Conservation (phyloP, 2,113 vertebrate genomes). For the Cinclus mexicanus region DNA sequence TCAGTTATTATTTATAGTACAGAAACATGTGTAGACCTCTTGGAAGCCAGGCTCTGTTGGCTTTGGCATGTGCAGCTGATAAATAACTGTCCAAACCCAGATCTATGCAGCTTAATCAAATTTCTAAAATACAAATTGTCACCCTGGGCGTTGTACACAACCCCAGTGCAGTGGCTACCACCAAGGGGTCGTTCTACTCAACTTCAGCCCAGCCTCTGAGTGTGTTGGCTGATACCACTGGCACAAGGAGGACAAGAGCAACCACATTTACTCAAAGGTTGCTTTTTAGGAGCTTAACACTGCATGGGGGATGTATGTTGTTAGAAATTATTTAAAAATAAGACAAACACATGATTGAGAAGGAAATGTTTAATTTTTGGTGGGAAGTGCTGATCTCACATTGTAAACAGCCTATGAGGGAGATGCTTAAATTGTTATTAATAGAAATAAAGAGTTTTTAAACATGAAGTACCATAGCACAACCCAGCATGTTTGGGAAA, state of each 20-base stretch:
- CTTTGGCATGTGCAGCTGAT: neutral
- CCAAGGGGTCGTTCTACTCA: neutral
- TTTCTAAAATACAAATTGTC: neutral
- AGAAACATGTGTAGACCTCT: neutral
- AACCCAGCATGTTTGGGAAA: neutral
- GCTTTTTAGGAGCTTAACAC: accelerated
- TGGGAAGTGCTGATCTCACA: neutral
- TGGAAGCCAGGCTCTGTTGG: neutral
- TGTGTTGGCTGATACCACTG: neutral
- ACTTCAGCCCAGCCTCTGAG: neutral
- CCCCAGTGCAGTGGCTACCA: neutral
- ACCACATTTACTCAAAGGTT: neutral
- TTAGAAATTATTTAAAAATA: neutral
- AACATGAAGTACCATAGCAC: neutral
- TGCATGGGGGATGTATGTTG: neutral
- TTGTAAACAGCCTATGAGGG: neutral
- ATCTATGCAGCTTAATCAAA: neutral
- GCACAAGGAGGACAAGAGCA: neutral
- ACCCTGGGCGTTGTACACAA: neutral
- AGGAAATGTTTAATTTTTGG: neutral
- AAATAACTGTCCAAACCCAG: neutral
- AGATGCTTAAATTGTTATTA: neutral
- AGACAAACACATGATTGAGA: neutral
- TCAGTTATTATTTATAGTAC: constrained; percentile 2
- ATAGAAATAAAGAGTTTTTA: neutral